Evolutionary conservation across 2,797 vertebrate species (phyloP).

Genomic region (Linurgus olivaceus): DNA sequence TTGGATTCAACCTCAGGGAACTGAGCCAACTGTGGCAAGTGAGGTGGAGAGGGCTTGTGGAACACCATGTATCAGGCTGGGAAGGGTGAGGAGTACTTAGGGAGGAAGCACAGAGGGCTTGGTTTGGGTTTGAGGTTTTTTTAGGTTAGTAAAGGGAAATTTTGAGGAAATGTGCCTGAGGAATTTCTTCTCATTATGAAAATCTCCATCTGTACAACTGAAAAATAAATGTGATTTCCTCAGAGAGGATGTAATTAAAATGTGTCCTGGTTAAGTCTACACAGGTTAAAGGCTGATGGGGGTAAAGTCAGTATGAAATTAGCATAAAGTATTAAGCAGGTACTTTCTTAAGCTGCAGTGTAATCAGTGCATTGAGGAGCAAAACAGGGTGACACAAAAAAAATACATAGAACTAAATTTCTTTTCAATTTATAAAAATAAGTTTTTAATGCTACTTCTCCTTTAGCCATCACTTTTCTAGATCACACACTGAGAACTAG

Average conservation of each 20-base stretch:
- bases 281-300: constrained; percentile 49
- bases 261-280: constrained; percentile 60
- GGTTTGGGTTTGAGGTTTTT: background rate
- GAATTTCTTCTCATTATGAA: constrained; percentile 53
- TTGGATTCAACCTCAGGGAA: background rate
- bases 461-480: background rate
- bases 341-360: constrained; percentile 5
- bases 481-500: background rate
- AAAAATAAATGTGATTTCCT: constrained; percentile 51
- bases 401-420: background rate
- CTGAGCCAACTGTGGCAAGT: background rate
- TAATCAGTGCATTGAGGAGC: background rate
- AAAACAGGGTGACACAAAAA: background rate
- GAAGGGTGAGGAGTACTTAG: background rate
- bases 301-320: constrained; percentile 51
- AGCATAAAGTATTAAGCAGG: constrained; percentile 34
- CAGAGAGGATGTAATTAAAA: constrained; percentile 61
- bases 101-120: background rate
- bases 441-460: background rate
- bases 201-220: constrained; percentile 30
- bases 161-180: constrained; percentile 39
- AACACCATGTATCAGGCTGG: background rate
- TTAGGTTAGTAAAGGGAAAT: constrained; percentile 43
- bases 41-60: background rate
- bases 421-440: background rate